Evolutionary conservation across 2,888 invertebrate species (phyloP).

Genomic region (Eudemis profundana): DNA sequence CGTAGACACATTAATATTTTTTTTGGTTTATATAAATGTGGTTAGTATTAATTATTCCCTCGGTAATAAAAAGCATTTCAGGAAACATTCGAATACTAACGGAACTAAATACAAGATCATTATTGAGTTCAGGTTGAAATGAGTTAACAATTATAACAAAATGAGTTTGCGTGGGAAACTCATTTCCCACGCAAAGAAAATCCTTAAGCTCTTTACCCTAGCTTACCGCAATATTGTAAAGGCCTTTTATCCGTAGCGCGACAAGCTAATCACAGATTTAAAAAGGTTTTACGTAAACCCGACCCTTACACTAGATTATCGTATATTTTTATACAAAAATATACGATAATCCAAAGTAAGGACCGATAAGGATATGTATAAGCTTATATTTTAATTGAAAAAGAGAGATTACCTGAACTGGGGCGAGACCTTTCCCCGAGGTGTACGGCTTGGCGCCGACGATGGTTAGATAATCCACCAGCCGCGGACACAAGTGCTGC

Average conservation of each 20-base stretch:
- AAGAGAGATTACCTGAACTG: slow-evolving; percentile 88
- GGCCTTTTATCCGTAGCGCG: slow-evolving; percentile 11
- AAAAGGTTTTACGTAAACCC: slow-evolving; percentile 13
- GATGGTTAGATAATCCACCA: slow-evolving; percentile 98
- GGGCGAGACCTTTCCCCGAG: slow-evolving; percentile 87
- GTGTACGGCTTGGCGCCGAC: slow-evolving; percentile 94
- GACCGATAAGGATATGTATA: neutral
- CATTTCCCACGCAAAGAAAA: slow-evolving; percentile 7
- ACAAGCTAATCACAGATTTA: slow-evolving; percentile 5
- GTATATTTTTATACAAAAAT: neutral
- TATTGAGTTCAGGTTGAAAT: neutral
- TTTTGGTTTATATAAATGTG: no score
- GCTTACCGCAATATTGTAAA: slow-evolving; percentile 17
- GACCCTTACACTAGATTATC: neutral
- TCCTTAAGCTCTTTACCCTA: no score
- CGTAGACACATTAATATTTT: no score
- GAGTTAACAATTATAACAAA: no score
- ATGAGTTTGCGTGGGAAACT: no score
- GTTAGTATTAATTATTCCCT: no score
- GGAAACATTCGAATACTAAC: no score
- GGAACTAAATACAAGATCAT: neutral
- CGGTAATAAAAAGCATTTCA: no score
- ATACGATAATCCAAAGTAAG: slow-evolving; percentile 3
- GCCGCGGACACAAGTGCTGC: slow-evolving; percentile 92
- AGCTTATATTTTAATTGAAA: neutral